These are phyloP conservation scores for Circaetus gallicus DNA, from an alignment of 2,113 vertebrate species.

Conservation along the genomic window DNA sequence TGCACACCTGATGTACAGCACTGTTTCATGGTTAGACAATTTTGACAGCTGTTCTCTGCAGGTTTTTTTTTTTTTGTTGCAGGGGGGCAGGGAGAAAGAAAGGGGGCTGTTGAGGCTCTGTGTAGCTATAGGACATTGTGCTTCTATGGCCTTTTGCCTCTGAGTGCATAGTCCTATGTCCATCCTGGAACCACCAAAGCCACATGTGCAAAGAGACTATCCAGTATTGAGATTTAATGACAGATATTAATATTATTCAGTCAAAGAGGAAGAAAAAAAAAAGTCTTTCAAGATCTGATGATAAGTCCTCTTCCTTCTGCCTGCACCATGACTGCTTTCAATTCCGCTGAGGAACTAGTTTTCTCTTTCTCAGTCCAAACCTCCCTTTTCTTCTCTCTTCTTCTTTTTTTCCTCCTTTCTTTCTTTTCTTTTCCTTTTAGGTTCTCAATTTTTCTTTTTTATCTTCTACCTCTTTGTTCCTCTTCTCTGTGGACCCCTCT, in stretches of 20 bases:
- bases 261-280: neutral
- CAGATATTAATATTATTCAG: neutral
- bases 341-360: neutral
- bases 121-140: neutral
- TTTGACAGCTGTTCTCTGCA: neutral
- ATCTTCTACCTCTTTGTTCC: conserved; percentile 55
- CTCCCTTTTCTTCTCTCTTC: neutral
- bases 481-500: conserved; percentile 61
- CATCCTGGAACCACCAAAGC: neutral
- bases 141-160: neutral
- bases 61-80: neutral
- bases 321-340: neutral
- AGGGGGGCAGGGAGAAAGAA: neutral
- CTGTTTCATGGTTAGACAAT: neutral
- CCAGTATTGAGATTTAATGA: neutral
- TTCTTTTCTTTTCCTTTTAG: neutral
- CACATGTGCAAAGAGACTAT: neutral
- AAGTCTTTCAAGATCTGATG: neutral
- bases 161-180: rapidly evolving
- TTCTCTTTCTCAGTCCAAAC: neutral
- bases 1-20: neutral
- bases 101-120: neutral
- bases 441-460: conserved; percentile 14
- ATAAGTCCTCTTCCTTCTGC: neutral
- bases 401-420: neutral